Base-by-base conservation (phyloP, 2,797 vertebrate species). In the Australoheros facetus region DNA sequence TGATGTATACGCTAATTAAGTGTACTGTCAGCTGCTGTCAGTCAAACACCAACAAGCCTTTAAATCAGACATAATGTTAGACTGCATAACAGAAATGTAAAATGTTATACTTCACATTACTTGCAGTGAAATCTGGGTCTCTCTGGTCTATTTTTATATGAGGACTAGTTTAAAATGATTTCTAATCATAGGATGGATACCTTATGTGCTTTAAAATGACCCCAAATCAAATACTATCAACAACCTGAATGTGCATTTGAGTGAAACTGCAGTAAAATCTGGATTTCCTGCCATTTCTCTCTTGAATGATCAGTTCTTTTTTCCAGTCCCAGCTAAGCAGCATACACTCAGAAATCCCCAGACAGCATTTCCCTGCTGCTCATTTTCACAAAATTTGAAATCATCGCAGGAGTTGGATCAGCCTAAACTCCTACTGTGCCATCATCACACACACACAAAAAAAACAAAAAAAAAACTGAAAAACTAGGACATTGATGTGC, bases 321-420 rank as follows among this genome's bases (percentile, higher is more conserved):
- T 69, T 81, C 59, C 14, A 34, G 72, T 78, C 56, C 73, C 21
- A 34, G 51, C 57, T 5, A 28, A 10, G 55, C 34, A 56, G 21
- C 64, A 37, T 2, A 13, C 23, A 60, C 69, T 81, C 75, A 74
- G 21, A 74, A 85, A 82, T 71, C 75, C 56, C 53, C 21, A 13
- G 60, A 80, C 78, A 69, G 76, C 13, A 9, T 69, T 32, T 71
- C 28, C 39, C 48, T 74, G 70, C 56, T 80, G 73, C 72, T 80
- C 60, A 64, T 39, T 82, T 83, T 83, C 12, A 73, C 19, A 73
- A 5, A 74, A 73, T 28, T 45, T 73, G 64, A 83, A 78, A 70
- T 51, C 53, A 85, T 64, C 7, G 42, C 56, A 48, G 16, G 16
- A 53, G 54, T 77, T 56, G 66, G 62, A 79, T 80, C 45, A n/a